Evolutionary conservation across 2,797 vertebrate species (phyloP).

Genomic region (Balearica regulorum): DNA sequence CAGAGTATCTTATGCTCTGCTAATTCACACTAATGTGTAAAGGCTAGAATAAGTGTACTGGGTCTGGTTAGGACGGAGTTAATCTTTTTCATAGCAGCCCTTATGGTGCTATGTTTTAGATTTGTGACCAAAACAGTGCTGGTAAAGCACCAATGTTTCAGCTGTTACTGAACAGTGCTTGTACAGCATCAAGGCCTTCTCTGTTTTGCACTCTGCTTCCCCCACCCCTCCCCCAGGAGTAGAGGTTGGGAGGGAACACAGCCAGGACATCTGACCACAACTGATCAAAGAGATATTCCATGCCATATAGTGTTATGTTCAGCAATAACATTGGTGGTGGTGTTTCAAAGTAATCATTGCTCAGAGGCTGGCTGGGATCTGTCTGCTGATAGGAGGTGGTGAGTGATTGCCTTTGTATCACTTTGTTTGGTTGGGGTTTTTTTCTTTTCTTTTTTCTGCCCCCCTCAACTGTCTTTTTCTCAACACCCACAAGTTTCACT

Average conservation of each 20-base stretch:
- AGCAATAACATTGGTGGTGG: background rate
- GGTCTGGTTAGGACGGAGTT: background rate
- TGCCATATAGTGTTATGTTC: background rate
- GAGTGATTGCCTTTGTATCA: background rate
- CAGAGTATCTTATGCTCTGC: background rate
- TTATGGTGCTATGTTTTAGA: background rate
- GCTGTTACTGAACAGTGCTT: background rate
- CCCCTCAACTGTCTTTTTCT: no score
- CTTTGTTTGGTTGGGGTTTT: no score
- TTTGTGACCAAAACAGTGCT: background rate
- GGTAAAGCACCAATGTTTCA: background rate
- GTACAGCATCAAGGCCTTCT: background rate
- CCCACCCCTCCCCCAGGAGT: no score
- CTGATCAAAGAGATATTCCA: no score
- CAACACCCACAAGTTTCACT: no score
- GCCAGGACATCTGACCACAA: no score
- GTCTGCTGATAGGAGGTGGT: background rate
- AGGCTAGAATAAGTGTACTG: background rate
- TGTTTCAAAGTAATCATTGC: background rate
- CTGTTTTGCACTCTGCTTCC: background rate
- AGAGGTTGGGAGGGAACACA: no score
- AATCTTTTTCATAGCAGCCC: background rate
- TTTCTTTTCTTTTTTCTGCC: no score
- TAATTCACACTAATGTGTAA: background rate
- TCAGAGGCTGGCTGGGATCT: background rate